Percentiles rank a stretch among this genome's conserved stretches.
phyloP scores from a whole-genome alignment of 2,888 invertebrate species.

The Mesoligia furuncula region DNA sequence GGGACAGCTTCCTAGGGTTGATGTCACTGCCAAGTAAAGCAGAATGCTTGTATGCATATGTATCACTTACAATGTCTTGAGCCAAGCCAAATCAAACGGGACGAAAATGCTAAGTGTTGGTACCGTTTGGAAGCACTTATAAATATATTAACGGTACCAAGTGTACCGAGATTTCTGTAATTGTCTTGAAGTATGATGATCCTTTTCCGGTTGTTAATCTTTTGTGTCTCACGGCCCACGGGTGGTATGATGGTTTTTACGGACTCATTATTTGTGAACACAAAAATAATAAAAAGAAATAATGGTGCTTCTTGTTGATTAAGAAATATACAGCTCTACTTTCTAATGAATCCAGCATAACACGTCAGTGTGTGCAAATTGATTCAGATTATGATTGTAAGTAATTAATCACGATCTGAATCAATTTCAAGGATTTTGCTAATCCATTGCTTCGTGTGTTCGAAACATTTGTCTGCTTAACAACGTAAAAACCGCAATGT shows the following conservation, averaged over 20 bases:
- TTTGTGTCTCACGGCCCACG: constrained; percentile 18
- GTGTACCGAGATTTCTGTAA: constrained; percentile 39
- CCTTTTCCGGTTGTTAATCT: constrained; percentile 30
- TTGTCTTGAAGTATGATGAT: constrained; percentile 39
- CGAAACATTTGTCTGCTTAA: neutral
- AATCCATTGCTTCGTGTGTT: neutral
- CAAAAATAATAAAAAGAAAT: neutral
- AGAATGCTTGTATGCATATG: constrained; percentile 46
- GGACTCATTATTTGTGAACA: neutral
- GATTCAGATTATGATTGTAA: no score
- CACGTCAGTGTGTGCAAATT: no score
- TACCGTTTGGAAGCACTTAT: constrained; percentile 48
- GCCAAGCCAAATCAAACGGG: constrained; percentile 41
- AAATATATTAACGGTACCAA: constrained; percentile 51
- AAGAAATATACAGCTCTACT: neutral
- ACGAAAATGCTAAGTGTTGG: constrained; percentile 28
- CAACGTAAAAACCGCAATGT: neutral
- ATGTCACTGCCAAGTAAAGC: constrained; percentile 59
- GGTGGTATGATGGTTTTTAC: neutral
- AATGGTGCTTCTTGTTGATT: no score
- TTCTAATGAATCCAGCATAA: no score
- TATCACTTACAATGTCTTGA: constrained; percentile 40
- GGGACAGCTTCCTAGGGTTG: constrained; percentile 22
- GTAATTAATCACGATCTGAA: no score
- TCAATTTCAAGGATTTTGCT: neutral